phyloP scores from a whole-genome alignment of 1,140 invertebrate genomes.

The Trachelipus rathkii region DNA sequence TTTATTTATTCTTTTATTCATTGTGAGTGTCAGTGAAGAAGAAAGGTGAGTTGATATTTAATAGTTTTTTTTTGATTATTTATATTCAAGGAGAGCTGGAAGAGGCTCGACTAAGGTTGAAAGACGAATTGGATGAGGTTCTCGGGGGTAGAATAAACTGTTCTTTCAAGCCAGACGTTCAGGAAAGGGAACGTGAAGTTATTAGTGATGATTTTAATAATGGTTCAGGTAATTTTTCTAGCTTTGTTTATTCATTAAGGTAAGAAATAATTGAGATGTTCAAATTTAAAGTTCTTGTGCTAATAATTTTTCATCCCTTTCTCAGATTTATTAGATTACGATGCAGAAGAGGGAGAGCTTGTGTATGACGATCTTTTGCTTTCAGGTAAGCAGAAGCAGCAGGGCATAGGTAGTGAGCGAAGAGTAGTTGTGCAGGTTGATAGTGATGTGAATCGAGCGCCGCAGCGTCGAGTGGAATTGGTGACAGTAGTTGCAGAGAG shows the following conservation, averaged over 20 bases:
- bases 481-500: neutral
- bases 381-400: neutral
- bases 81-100: neutral
- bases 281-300: no score
- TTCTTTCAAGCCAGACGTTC: neutral
- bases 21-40: no score
- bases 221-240: neutral
- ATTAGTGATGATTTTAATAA: neutral
- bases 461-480: neutral
- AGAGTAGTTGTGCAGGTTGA: neutral
- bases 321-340: conserved; percentile 11
- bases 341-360: conserved; percentile 11
- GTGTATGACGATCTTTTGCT: neutral
- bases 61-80: no score
- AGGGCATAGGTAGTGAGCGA: neutral
- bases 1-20: no score
- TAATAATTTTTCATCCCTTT: neutral
- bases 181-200: neutral
- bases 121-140: neutral
- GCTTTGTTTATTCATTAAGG: neutral
- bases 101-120: neutral
- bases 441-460: neutral
- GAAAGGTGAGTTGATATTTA: no score
- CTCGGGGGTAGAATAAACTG: neutral
- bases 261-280: no score